Conservation (phyloP, 37 sponge, comb jelly and placozoan species). For the Eunapius fragilis region DNA sequence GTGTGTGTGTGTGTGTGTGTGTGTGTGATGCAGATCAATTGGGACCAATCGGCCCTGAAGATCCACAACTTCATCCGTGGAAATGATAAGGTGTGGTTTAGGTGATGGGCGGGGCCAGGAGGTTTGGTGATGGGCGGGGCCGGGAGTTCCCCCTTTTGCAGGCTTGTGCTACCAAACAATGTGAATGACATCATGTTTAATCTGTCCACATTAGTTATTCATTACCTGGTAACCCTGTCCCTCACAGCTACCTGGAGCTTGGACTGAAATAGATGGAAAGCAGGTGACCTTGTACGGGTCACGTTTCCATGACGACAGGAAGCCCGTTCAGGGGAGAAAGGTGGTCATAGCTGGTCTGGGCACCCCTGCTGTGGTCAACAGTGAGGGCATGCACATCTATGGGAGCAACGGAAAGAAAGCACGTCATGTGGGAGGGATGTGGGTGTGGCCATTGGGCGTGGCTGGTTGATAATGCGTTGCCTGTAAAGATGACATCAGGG, state of each 20-base stretch:
- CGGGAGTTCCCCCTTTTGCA: too few species aligned
- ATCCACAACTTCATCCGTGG: conserved; percentile 95
- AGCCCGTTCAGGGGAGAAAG: conserved; percentile 66
- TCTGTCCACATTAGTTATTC: background rate
- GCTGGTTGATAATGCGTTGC: too few species aligned
- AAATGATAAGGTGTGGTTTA: conserved; percentile 69
- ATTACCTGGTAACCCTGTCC: too few species aligned
- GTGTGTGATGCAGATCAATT: conserved; percentile 57
- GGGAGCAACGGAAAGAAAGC: conserved; percentile 85
- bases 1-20: too few species aligned
- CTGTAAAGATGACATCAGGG: too few species aligned
- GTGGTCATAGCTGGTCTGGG: conserved; percentile 60
- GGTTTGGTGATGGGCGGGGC: too few species aligned
- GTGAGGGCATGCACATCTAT: conserved; percentile 72
- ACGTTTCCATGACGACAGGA: conserved; percentile 63
- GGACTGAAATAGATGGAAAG: conserved; percentile 85
- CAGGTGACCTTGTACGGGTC: conserved; percentile 86
- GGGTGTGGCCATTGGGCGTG: background rate
- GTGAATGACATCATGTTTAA: too few species aligned
- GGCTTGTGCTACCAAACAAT: too few species aligned
- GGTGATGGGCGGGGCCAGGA: too few species aligned
- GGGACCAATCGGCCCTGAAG: conserved; percentile 76
- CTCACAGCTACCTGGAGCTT: conserved; percentile 87
- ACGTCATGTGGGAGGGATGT: too few species aligned
- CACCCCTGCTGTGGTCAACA: conserved; percentile 74